Conservation (phyloP, 2,797 vertebrate species). For the Pipistrellus pygmaeus region DNA sequence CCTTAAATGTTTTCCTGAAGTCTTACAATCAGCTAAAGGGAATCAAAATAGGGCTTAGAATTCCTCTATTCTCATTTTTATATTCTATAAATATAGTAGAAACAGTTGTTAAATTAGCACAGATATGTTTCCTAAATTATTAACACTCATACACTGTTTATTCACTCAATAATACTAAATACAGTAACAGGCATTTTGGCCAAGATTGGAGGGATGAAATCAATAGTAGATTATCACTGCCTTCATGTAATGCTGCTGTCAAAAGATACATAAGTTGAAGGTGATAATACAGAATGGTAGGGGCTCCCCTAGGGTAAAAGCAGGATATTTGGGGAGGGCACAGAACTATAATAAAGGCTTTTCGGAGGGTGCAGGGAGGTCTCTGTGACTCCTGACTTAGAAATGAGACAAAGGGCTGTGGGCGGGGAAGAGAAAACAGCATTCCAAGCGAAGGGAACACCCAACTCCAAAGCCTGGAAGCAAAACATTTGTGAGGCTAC, state of each 20-base stretch:
- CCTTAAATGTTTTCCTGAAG: slow-evolving; percentile 40
- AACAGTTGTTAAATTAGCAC: neutral
- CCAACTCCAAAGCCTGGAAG: neutral
- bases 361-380: neutral
- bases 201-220: neutral
- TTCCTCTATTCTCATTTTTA: neutral
- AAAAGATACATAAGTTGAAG: neutral
- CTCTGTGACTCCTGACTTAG: neutral
- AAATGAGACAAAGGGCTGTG: neutral
- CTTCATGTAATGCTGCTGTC: neutral
- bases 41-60: neutral
- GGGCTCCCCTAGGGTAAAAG: neutral
- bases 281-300: neutral
- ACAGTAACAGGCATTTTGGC: neutral
- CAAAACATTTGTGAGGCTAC: neutral
- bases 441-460: slow-evolving; percentile 14
- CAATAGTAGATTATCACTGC: neutral
- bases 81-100: neutral
- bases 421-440: neutral
- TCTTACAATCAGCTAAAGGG: slow-evolving; percentile 19
- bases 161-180: slow-evolving; percentile 14
- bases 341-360: neutral
- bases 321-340: neutral
- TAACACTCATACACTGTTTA: neutral
- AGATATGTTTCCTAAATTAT: neutral